A percentile compares a stretch with the other conserved stretches of the same genome.
phyloP scores from a whole-genome alignment of 2,113 vertebrate genomes.

The Panthera uncia region DNA sequence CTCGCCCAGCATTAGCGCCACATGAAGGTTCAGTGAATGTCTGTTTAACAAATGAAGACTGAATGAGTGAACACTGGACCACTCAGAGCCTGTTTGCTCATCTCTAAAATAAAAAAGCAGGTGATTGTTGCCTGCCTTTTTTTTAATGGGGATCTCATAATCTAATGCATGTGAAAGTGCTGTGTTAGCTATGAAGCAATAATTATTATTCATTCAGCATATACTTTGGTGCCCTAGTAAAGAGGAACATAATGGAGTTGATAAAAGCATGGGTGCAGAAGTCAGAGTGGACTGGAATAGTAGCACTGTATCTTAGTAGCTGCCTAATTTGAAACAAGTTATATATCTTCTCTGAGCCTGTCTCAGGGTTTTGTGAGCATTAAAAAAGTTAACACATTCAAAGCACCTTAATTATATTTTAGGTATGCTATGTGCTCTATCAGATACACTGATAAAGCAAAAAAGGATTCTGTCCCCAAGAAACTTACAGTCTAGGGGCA shows the following conservation, averaged over 20 bases:
- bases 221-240: not conserved
- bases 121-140: not conserved
- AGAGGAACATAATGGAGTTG: constrained; percentile 44
- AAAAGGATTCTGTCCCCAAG: not conserved
- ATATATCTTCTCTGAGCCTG: not conserved
- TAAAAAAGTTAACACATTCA: not conserved
- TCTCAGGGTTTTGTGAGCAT: not conserved
- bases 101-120: not conserved
- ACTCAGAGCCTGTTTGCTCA: not conserved
- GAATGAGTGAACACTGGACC: not conserved
- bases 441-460: not conserved
- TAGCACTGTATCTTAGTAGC: constrained; percentile 18
- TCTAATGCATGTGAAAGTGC: constrained; percentile 47
- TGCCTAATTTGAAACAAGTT: constrained; percentile 1
- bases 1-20: not conserved
- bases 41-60: not conserved
- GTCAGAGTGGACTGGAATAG: not conserved
- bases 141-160: constrained; percentile 52
- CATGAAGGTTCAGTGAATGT: not conserved
- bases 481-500: not conserved
- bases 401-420: not conserved
- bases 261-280: not conserved
- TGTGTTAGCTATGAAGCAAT: constrained; percentile 29
- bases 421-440: not conserved
- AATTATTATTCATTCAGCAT: constrained; percentile 63